Evolutionary conservation across 35 echinoderm and acorn worm genomes (phyloP).

Genomic region (Chiridota heheva): DNA sequence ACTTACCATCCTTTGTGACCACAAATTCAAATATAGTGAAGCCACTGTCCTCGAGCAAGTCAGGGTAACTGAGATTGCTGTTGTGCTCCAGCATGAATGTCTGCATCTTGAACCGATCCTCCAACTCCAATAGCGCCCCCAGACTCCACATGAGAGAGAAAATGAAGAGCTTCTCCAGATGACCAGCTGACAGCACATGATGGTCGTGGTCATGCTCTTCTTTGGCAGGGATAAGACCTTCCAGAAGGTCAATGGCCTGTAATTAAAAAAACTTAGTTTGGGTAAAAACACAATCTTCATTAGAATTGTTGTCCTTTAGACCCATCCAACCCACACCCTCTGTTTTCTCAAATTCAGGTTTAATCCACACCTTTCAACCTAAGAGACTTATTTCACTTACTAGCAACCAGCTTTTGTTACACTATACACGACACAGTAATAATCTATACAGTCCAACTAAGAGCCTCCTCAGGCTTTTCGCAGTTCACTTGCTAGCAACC

Average conservation of each 20-base stretch:
- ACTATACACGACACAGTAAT: too few species aligned
- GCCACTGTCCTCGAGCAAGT: slow-evolving; percentile 69
- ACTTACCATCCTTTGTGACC: slow-evolving; percentile 69
- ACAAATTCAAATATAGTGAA: slow-evolving; percentile 98
- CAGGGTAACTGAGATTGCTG: slow-evolving; percentile 80
- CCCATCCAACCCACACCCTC: too few species aligned
- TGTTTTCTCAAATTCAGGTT: too few species aligned
- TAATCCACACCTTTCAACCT: too few species aligned
- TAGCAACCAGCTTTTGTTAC: too few species aligned
- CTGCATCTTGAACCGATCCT: slow-evolving; percentile 93
- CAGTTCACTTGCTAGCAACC: too few species aligned
- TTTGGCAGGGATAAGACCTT: slow-evolving; percentile 82
- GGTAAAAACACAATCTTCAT: too few species aligned
- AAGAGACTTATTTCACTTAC: too few species aligned
- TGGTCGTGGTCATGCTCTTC: slow-evolving; percentile 97
- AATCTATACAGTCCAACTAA: too few species aligned
- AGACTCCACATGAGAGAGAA: slow-evolving; percentile 98
- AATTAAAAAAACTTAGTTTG: too few species aligned
- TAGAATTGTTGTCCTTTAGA: too few species aligned
- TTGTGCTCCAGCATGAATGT: slow-evolving; percentile 79
- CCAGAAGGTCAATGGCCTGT: slow-evolving; percentile 82
- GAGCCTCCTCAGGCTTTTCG: too few species aligned
- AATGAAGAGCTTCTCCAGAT: slow-evolving; percentile 99
- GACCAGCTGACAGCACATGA: slow-evolving; percentile 51
- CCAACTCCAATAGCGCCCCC: slow-evolving; percentile 89